Base-by-base conservation (phyloP, 2,888 invertebrate species). In the Oxystoma pomonae region DNA sequence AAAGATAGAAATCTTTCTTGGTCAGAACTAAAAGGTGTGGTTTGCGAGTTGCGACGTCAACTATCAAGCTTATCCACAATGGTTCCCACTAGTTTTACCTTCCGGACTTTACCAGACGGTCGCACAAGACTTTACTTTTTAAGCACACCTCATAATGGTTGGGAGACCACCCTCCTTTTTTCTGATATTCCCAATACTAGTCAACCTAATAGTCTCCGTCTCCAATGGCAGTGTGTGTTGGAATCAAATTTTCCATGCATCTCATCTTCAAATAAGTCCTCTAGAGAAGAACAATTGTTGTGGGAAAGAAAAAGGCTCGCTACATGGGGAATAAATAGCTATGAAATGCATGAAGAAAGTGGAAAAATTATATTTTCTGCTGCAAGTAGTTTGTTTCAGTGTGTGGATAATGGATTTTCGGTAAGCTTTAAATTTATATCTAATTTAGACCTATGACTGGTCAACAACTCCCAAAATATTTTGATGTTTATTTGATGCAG, bases 311-410 rank as follows among this genome's bases (percentile, higher is more conserved):
- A 96, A 81, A 85, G 98, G 61, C 86, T 96, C 53, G 91, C 95
- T 0, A 92, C 92, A 0, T 94, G 93, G 90, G 96, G 98, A 19
- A 96, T 98, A 62, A 95, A 95, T 0, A 92, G 94, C 0, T 98
- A 96, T 75, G 95, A 96, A 78, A 83, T 96, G 59, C 92, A 96
- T 73, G 85, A 87, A 35, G 84, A 84, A 5, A 89, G 90, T 20
- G 95, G 95, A 20, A 88, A 91, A 74, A 89, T 98, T 71, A 89
- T 97, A 64, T 97, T 97, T 80, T 94, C 96, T 16, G 93, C 95
- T 65, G 90, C 92, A 0, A 92, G 94, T 62, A 91, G 91, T 65
- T 83, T 98, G 67, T 97, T 92, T 79, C 91, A 93, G 61, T 96
- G 95, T 75, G 81, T 87, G 61, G 92, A 93, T 76, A 86, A 86